A percentile compares a stretch with the other conserved stretches of the same genome.
Conservation (phyloP, 1,140 invertebrate species). For the Zaprionus ornatus region DNA sequence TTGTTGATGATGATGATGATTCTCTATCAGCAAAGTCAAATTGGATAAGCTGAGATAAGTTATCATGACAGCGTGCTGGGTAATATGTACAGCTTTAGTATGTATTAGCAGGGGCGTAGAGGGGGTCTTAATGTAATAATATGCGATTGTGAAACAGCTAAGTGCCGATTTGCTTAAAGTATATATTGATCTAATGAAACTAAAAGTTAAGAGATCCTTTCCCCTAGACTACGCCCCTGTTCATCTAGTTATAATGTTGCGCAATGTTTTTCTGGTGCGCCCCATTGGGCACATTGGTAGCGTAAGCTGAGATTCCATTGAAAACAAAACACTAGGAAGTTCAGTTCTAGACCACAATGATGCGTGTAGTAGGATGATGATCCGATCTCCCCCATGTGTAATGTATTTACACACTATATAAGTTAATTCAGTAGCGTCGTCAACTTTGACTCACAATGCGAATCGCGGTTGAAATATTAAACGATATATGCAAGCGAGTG, state of each 20-base stretch:
- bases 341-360: background rate
- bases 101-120: background rate
- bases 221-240: background rate
- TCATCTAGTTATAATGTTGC: background rate
- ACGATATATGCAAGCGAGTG: constrained; percentile 52
- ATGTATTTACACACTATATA: background rate
- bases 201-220: background rate
- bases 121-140: background rate
- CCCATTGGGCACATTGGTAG: background rate
- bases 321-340: background rate
- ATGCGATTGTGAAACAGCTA: background rate
- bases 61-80: constrained; percentile 22
- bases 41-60: constrained; percentile 44
- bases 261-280: background rate
- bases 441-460: constrained; percentile 59
- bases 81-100: constrained; percentile 1
- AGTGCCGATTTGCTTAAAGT: too few species aligned
- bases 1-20: background rate
- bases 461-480: constrained; percentile 31
- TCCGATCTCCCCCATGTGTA: background rate
- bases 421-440: constrained; percentile 9
- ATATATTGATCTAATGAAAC: background rate
- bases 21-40: constrained; percentile 20
- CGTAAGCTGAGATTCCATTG: background rate
- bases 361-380: background rate